These are phyloP conservation scores for Mayetiola destructor DNA, from an alignment of 2,888 invertebrate genomes.

Conservation along the genomic window DNA sequence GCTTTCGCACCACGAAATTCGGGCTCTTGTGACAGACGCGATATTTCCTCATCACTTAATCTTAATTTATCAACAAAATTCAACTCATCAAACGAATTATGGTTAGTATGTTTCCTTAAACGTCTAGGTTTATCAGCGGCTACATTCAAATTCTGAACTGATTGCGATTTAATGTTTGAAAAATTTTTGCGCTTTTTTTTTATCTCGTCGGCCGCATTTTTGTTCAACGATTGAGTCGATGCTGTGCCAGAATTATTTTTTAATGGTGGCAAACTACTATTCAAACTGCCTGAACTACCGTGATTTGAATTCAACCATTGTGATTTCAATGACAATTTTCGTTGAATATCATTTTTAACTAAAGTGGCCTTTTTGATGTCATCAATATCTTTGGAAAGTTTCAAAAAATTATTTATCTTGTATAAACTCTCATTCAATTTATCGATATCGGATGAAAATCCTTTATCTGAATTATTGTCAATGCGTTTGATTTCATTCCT, in stretches of 20 bases:
- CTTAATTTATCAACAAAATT: conserved; percentile 12
- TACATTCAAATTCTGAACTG: conserved; percentile 11
- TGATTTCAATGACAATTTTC: conserved; percentile 33
- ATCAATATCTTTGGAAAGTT: conserved; percentile 33
- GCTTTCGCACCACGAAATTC: conserved; percentile 9
- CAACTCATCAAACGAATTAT: conserved; percentile 3
- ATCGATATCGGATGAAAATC: conserved; percentile 25
- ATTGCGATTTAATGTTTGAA: background rate
- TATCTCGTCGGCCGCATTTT: background rate
- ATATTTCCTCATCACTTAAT: conserved; percentile 14
- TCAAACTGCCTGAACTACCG: conserved; percentile 3
- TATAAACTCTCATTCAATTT: conserved; percentile 33
- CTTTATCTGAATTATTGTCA: conserved; percentile 14
- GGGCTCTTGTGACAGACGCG: conserved; percentile 15
- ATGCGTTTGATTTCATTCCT: conserved; percentile 16
- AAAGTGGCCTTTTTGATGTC: conserved; percentile 31
- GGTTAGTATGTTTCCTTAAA: background rate
- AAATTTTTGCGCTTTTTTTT: background rate
- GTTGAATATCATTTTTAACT: conserved; percentile 33
- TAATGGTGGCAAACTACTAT: conserved; percentile 1
- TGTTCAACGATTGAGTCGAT: background rate
- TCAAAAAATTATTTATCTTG: conserved; percentile 32
- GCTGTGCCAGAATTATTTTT: background rate
- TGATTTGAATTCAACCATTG: conserved; percentile 30
- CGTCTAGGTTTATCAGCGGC: background rate